phyloP scores from a whole-genome alignment of 2,113 vertebrate species.

The Sceloporus tristichus region DNA sequence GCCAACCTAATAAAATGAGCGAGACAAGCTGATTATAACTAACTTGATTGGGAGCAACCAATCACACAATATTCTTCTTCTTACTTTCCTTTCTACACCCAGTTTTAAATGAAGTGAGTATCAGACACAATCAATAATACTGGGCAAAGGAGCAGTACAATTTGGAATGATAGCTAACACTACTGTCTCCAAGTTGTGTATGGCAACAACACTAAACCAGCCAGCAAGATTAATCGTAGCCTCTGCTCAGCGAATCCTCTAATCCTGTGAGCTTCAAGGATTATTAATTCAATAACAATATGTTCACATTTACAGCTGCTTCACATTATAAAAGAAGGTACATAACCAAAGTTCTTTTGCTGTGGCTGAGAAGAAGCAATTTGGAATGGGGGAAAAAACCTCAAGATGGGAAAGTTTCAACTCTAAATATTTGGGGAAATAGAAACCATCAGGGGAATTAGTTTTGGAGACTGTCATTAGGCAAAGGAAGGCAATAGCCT shows the following conservation, averaged over 20 bases:
- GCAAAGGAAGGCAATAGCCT: neutral
- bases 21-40: neutral
- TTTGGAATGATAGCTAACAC: slow-evolving; percentile 25
- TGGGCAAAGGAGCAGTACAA: slow-evolving; percentile 14
- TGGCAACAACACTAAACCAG: slow-evolving; percentile 9
- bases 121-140: slow-evolving; percentile 5
- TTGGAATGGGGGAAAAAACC: neutral
- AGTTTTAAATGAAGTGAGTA: slow-evolving; percentile 10
- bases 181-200: slow-evolving; percentile 12
- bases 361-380: slow-evolving; percentile 14
- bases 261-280: slow-evolving; percentile 40
- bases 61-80: slow-evolving; percentile 11
- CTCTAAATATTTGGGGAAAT: neutral
- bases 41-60: neutral
- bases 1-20: neutral
- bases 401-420: neutral
- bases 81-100: neutral
- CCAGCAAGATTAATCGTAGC: slow-evolving; percentile 29
- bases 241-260: slow-evolving; percentile 37
- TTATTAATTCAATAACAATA: slow-evolving; percentile 39
- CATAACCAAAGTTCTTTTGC: slow-evolving; percentile 14
- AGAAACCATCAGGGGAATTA: too few relatives aligned
- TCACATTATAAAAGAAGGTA: slow-evolving; percentile 29
- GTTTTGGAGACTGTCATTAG: neutral
- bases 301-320: neutral